phyloP scores from a whole-genome alignment of 30 jellyfish, hydroid and myxozoan genomes.

The Turritopsis dohrnii region DNA sequence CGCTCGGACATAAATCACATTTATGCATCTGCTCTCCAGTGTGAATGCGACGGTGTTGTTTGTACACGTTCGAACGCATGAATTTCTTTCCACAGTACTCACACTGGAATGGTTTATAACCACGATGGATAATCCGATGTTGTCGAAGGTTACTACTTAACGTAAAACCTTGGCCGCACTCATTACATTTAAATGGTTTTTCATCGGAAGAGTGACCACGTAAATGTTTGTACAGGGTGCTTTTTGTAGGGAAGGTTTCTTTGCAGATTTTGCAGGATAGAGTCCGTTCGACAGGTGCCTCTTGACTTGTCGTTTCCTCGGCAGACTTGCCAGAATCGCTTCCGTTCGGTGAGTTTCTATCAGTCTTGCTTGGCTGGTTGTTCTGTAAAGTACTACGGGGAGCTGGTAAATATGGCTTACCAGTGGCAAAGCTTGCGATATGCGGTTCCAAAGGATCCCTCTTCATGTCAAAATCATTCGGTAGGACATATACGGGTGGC shows the following conservation, averaged over 20 bases:
- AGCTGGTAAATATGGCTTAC: slow-evolving; percentile 5
- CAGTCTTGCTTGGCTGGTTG: neutral
- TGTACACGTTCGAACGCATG: slow-evolving; percentile 95
- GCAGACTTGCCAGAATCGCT: slow-evolving; percentile 28
- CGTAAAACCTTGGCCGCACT: slow-evolving; percentile 98
- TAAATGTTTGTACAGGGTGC: slow-evolving; percentile 85
- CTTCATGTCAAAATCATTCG: slow-evolving; percentile 82
- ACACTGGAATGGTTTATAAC: slow-evolving; percentile 96
- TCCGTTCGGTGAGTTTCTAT: slow-evolving; percentile 9
- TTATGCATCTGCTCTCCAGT: slow-evolving; percentile 99
- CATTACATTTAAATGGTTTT: slow-evolving; percentile 95
- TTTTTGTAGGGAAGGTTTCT: slow-evolving; percentile 80
- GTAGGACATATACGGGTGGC: slow-evolving; percentile 94
- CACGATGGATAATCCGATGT: slow-evolving; percentile 93
- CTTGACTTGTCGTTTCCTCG: neutral
- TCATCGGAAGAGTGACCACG: slow-evolving; percentile 98
- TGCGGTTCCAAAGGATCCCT: slow-evolving; percentile 76
- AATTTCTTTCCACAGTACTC: slow-evolving; percentile 97
- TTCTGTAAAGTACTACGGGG: neutral
- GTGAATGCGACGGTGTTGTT: slow-evolving; percentile 94
- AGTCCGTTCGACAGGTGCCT: slow-evolving; percentile 49
- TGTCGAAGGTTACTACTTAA: slow-evolving; percentile 95
- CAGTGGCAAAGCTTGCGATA: slow-evolving; percentile 50
- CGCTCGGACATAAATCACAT: slow-evolving; percentile 95
- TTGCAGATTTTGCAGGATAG: slow-evolving; percentile 90